These are phyloP conservation scores for Drosophila kepulauana DNA, from an alignment of 1,140 invertebrate species.

Conservation along the genomic window DNA sequence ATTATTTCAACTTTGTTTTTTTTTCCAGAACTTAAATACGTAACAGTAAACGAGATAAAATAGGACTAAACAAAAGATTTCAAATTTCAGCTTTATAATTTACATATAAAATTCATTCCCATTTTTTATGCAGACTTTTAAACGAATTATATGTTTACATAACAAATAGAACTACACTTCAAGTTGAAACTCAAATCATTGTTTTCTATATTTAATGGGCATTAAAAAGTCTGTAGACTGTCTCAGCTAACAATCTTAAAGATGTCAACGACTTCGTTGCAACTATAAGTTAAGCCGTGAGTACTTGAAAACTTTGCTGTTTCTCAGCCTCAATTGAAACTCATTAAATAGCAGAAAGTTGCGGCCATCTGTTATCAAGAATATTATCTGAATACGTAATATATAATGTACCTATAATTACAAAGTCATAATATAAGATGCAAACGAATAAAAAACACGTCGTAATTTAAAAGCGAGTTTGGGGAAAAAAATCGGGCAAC, in stretches of 20 bases:
- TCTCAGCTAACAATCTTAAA: background rate
- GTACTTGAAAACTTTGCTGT: background rate
- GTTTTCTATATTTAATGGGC: background rate
- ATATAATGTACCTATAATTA: slow-evolving; percentile 12
- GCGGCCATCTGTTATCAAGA: slow-evolving; percentile 25
- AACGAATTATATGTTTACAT: too few relatives aligned
- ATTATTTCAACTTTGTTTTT: too few relatives aligned
- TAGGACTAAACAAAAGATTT: too few relatives aligned
- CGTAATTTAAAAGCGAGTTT: slow-evolving; percentile 37
- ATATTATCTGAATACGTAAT: slow-evolving; percentile 33
- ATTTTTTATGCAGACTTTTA: too few relatives aligned
- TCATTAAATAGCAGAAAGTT: slow-evolving; percentile 47
- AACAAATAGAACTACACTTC: background rate
- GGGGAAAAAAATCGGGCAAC: slow-evolving; percentile 19
- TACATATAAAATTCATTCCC: too few relatives aligned
- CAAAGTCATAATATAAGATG: slow-evolving; percentile 46
- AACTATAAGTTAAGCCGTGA: background rate
- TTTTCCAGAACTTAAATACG: too few relatives aligned
- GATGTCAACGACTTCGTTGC: background rate
- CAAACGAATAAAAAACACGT: slow-evolving; percentile 44
- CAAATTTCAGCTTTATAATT: too few relatives aligned
- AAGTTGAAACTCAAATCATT: background rate
- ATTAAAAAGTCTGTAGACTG: background rate
- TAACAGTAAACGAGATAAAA: too few relatives aligned
- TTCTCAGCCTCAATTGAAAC: slow-evolving; percentile 48